Evolutionary conservation across 2,113 vertebrate species (phyloP).

Genomic region (Sceloporus undulatus): DNA sequence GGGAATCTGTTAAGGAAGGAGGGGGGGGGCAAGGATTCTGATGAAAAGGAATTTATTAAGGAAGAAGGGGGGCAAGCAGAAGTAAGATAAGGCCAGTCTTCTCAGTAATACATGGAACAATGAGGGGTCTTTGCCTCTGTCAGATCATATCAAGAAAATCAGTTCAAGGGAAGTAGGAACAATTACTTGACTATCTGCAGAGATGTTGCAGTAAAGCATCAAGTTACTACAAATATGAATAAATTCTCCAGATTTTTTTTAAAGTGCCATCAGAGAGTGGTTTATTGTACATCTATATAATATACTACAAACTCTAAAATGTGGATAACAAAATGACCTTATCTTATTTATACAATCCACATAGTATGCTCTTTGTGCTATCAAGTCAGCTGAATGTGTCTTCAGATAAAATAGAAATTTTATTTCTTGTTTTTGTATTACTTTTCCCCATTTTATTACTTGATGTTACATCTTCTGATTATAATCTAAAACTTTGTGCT

Average conservation of each 20-base stretch:
- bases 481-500: conserved; percentile 17
- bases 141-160: conserved; percentile 11
- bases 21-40: background rate
- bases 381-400: background rate
- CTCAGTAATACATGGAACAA: background rate
- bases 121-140: background rate
- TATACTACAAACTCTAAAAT: background rate
- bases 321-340: conserved; percentile 20
- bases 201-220: background rate
- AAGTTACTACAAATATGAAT: background rate
- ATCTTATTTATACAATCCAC: conserved; percentile 13
- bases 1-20: background rate
- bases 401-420: conserved; percentile 21
- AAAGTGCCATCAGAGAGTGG: conserved; percentile 9
- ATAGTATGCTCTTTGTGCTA: conserved; percentile 5
- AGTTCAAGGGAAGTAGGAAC: background rate
- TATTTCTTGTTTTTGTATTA: conserved; percentile 35
- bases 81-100: background rate
- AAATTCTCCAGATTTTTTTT: background rate
- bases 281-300: conserved; percentile 13
- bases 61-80: no score
- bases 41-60: background rate
- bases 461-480: conserved; percentile 13
- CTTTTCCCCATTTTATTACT: conserved; percentile 18
- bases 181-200: conserved; percentile 10